Percentiles rank a stretch among this genome's conserved stretches.
Evolutionary conservation across 92 coral and sea anemone genomes (phyloP).

Genomic region (Epizoanthus scotinus): DNA sequence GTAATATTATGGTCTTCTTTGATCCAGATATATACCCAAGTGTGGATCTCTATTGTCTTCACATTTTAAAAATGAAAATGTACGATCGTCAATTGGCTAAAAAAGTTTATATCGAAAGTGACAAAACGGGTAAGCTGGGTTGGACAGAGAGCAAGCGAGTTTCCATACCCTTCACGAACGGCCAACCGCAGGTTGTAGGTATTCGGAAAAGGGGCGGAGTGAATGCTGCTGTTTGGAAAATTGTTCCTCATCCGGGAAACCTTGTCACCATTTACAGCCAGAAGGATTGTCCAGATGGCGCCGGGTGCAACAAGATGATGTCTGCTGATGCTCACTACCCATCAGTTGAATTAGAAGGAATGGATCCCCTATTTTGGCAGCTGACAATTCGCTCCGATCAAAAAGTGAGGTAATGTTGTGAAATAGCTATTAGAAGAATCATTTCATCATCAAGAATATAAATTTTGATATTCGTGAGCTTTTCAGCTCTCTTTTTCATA

Average conservation of each 20-base stretch:
- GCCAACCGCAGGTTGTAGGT: constrained; percentile 23
- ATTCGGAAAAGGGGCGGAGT: not conserved
- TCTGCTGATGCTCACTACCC: not conserved
- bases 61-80: constrained; percentile 34
- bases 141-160: constrained; percentile 8
- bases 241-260: constrained; percentile 55
- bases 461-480: too few relatives aligned
- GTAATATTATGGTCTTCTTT: constrained; percentile 32
- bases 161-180: constrained; percentile 4
- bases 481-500: too few relatives aligned
- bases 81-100: constrained; percentile 48
- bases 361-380: constrained; percentile 2
- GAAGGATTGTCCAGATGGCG: constrained; percentile 27
- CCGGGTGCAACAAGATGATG: constrained; percentile 22
- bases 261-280: constrained; percentile 44
- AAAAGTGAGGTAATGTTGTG: constrained; percentile 14
- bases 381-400: not conserved
- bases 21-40: constrained; percentile 52
- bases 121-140: constrained; percentile 27
- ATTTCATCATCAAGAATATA: too few relatives aligned
- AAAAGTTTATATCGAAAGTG: constrained; percentile 3
- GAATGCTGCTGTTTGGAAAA: constrained; percentile 36
- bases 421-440: too few relatives aligned
- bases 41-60: constrained; percentile 33
- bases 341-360: not conserved